Evolutionary conservation across 2,797 vertebrate species (phyloP).

Genomic region (Halcyon chelicuti): DNA sequence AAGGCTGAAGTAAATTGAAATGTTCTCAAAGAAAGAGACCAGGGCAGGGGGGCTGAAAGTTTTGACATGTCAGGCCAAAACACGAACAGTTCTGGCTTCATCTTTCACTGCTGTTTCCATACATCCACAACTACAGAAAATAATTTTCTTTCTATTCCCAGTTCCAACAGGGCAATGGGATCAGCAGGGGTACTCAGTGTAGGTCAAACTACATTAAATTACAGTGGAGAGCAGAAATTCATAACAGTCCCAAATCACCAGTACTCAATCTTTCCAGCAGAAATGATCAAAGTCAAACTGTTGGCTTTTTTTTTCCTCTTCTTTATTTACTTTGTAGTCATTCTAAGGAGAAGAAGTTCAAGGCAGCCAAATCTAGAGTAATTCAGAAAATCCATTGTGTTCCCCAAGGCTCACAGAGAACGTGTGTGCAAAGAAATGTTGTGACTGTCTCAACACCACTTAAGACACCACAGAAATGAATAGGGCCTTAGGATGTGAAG

Average conservation of each 20-base stretch:
- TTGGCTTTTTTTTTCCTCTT: accelerated
- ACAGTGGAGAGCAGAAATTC: background rate
- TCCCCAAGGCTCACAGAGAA: background rate
- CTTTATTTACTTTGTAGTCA: background rate
- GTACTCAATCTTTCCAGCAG: background rate
- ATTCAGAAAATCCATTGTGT: background rate
- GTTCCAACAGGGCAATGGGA: background rate
- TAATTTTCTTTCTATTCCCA: background rate
- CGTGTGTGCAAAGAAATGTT: background rate
- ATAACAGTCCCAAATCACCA: background rate
- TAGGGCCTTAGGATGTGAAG: background rate
- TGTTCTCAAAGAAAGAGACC: background rate
- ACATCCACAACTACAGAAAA: background rate
- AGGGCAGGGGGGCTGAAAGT: background rate
- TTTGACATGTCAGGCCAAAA: background rate
- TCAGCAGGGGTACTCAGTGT: background rate
- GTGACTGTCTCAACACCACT: background rate
- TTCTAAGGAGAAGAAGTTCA: background rate
- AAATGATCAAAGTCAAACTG: background rate
- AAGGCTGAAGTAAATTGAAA: background rate
- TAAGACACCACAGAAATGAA: background rate
- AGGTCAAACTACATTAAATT: conserved; percentile 28
- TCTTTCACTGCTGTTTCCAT: background rate
- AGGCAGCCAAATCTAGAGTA: background rate
- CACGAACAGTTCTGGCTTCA: background rate